Evolutionary conservation across 2,113 vertebrate species (phyloP).

Genomic region (Morone saxatilis): DNA sequence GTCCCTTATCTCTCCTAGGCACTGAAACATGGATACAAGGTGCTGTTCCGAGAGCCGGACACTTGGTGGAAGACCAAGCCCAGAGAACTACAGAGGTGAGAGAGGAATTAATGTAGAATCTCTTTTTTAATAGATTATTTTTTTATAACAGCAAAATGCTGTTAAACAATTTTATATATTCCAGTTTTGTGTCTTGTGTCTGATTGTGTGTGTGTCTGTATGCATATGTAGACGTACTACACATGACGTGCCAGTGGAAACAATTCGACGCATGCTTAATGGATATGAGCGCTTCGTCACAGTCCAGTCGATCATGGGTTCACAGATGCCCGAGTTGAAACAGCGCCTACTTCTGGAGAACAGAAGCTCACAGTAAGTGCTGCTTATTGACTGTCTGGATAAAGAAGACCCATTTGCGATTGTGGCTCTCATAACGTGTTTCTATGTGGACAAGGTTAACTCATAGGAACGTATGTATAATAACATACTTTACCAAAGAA

Average conservation of each 20-base stretch:
- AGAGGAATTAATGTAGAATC: not conserved
- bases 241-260: slow-evolving; percentile 92
- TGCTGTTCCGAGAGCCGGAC: slow-evolving; percentile 94
- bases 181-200: not conserved
- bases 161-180: not conserved
- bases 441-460: too few relatives aligned
- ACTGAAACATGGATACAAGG: slow-evolving; percentile 91
- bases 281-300: slow-evolving; percentile 90
- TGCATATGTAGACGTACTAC: slow-evolving; percentile 87
- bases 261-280: slow-evolving; percentile 91
- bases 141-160: not conserved
- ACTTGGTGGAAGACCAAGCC: slow-evolving; percentile 98
- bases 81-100: slow-evolving; percentile 94
- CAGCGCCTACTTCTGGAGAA: slow-evolving; percentile 65
- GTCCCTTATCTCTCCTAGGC: slow-evolving; percentile 82
- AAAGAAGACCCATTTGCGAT: not conserved
- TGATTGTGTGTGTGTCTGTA: slow-evolving; percentile 39
- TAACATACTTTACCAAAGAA: not conserved
- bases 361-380: slow-evolving; percentile 68
- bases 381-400: not conserved
- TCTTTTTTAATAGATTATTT: not conserved
- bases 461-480: not conserved
- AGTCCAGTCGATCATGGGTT: slow-evolving; percentile 89
- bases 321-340: slow-evolving; percentile 79
- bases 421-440: not conserved